Base-by-base conservation (phyloP, 2,888 invertebrate species). In the Thereva unica region DNA sequence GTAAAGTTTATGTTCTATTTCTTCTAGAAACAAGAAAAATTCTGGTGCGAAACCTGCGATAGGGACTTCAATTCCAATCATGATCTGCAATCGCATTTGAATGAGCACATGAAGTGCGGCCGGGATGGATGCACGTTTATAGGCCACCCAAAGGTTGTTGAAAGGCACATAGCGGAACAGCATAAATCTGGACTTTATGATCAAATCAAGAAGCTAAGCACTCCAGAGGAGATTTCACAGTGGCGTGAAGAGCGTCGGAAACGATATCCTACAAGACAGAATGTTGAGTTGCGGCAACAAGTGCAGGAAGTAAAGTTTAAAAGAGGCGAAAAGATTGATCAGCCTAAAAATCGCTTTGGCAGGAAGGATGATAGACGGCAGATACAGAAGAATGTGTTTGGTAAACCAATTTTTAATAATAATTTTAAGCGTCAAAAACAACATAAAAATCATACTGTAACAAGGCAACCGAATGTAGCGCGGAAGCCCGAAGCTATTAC, bases 241-340 rank as follows among this genome's bases (percentile, higher is more conserved):
- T 97, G 95, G 95, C 85, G 87, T 71, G 86, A 85, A 59, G 94
- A 95, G 74, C 84, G 97, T 56, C 90, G 87, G 77, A 89, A 84
- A 81, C 89, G 86, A 74, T 93, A 86, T 79, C 93, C 93, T 0
- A 91, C 91, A 0, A 83, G 84, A 72, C 83, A 81, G 35, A 93
- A 90, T 77, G 83, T 89, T 38, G 86, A 86, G 68, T 85, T 86
- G 71, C 84, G 86, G 74, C 84, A 85, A 71, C 85, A 87, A 44
- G 85, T 85, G 69, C 81, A 83, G 41, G 84, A 85, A 69, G 92
- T 91, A 75, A 88, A 87, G 76, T 75, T 85, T 63, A 84, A 88
- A 69, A 84, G 93, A 69, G 94, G 94, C 35, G 93, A 93, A 82
- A 85, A 87, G 75, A 84, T 91, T 75, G 83, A 84, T 9, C 78